A percentile compares a stretch with the other conserved stretches of the same genome.
Conservation (phyloP, 2,797 vertebrate species). For the Ispidina picta region DNA sequence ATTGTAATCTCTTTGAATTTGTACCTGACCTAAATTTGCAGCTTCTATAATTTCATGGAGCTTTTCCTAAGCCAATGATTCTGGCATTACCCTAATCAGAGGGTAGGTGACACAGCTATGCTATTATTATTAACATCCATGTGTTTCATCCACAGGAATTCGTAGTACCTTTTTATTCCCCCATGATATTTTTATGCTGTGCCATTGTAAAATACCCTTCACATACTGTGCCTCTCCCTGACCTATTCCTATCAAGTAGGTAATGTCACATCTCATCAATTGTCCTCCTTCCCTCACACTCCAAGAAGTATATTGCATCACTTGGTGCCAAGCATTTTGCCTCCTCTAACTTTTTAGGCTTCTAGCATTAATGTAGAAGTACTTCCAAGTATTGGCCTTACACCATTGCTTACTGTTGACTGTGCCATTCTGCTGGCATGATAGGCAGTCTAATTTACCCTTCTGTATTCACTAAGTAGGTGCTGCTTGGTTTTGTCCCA, state of each 20-base stretch:
- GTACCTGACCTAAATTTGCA: background rate
- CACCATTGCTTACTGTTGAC: background rate
- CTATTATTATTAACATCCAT: background rate
- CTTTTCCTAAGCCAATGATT: background rate
- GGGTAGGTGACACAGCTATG: background rate
- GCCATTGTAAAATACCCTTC: background rate
- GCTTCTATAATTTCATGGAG: background rate
- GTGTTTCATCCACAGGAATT: background rate
- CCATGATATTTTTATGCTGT: background rate
- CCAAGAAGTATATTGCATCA: background rate
- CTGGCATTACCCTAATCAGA: background rate
- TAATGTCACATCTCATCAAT: background rate
- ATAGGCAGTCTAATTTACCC: background rate
- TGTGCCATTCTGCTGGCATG: background rate
- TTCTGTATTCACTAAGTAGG: background rate
- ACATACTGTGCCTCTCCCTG: background rate
- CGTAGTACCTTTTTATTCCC: background rate
- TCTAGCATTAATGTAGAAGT: background rate
- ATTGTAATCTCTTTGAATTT: background rate
- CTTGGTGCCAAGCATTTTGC: background rate
- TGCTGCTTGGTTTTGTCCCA: background rate
- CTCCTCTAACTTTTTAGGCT: background rate
- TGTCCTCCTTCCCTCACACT: background rate
- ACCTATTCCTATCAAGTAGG: background rate
- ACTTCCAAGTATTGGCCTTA: background rate